Evolutionary conservation across 2,888 invertebrate genomes (phyloP), one percentile per base, ranked within the genome.

Genomic region (Eretmocerus hayati): DNA sequence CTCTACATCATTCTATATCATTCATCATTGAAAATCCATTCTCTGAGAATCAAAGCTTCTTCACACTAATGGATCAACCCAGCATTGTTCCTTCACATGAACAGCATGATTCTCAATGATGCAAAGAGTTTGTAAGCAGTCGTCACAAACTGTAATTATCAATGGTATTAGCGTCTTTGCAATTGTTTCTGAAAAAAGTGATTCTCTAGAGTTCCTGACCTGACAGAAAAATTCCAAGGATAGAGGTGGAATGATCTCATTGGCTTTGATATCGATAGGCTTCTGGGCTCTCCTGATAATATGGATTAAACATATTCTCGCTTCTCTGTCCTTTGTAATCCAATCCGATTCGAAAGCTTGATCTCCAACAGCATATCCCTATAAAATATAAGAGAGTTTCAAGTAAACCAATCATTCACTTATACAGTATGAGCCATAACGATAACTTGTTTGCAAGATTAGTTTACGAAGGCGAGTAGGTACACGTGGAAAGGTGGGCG

Each of bases 221-320:
- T 49, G 43, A 2, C 41, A 46, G 19, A 49, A 49, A 9, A 52
- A 52, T 37, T n/a, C 18, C 8, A 49, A 21, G 11, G 52, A 48
- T 33, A 52, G 22, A 9, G 36, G 22, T 6, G 52, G 52, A 44
- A 46, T 23, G 5, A 46, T 37, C 8, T 13, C 3, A 33, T 49
- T 49, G 2, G 46, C 49, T 26, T 16, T 31, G 9, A 49, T 36
- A 2, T 23, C 37, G 5, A 49, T 21, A 15, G 52, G 49, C 23
- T 38, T 30, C 42, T 46, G 46, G 9, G 46, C 49, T 42, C 41
- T 36, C 6, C 26, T 23, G n/a, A 53, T 44, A 1, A 53, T 3
- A 19, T 33, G 41, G 9, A 46, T 11, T 33, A 52, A 21, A 23
- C 33, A 48, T 22, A n/a, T 38, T 15, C 36, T 20, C n/a, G 31